These are phyloP conservation scores for Vesta saturnalis DNA, from an alignment of 2,888 invertebrate species.

Conservation along the genomic window DNA sequence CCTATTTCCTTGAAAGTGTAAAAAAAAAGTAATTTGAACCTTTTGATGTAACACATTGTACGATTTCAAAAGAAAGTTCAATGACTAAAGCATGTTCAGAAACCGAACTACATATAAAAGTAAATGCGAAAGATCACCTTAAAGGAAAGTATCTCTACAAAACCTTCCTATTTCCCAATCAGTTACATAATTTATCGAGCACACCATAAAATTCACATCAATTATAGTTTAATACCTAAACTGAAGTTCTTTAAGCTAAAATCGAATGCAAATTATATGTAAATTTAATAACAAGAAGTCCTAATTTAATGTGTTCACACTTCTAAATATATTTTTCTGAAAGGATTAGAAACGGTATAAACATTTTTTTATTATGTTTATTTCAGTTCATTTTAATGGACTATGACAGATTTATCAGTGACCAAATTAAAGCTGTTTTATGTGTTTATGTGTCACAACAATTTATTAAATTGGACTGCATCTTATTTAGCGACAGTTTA, in stretches of 20 bases:
- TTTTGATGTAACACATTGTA: no score
- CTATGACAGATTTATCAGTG: constrained; percentile 1
- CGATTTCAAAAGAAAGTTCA: no score
- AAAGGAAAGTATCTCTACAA: no score
- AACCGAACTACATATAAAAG: no score
- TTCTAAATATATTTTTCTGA: background rate
- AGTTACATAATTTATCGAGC: no score
- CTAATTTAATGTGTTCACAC: background rate
- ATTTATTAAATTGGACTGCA: constrained; percentile 1
- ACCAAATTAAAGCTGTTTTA: background rate
- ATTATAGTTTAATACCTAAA: no score
- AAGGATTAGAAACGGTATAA: background rate
- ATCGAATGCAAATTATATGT: background rate
- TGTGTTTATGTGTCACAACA: background rate
- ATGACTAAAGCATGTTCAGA: no score
- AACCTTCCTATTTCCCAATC: no score
- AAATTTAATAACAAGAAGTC: constrained; percentile 1
- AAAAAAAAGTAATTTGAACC: no score
- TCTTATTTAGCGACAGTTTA: background rate
- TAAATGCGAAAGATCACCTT: no score
- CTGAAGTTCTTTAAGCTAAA: background rate
- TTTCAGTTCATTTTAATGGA: constrained; percentile 1
- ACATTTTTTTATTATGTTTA: background rate
- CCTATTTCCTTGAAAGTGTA: no score
- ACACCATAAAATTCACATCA: no score